Conservation (phyloP, 2,113 vertebrate species). For the Siniperca knerii region DNA sequence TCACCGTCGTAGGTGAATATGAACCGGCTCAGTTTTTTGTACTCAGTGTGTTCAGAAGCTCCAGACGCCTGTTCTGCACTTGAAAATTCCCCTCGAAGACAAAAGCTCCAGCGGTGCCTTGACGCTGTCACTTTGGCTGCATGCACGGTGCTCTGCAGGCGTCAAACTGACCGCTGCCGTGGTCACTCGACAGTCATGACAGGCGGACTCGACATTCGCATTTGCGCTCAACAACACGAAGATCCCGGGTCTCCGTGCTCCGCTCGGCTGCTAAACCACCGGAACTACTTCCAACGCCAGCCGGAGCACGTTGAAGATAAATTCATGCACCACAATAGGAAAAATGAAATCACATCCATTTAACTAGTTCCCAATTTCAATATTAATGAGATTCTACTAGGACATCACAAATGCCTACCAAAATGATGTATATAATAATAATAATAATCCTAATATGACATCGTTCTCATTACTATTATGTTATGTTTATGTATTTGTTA, state of each 20-base stretch:
- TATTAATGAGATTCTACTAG: conserved; percentile 35
- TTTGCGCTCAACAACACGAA: conserved; percentile 62
- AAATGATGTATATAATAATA: conserved; percentile 9
- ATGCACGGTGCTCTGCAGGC: conserved; percentile 47
- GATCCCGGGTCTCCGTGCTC: conserved; percentile 73
- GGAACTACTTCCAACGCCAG: conserved; percentile 85
- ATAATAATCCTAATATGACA: conserved; percentile 7
- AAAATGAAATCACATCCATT: conserved; percentile 70
- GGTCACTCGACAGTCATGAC: conserved; percentile 71
- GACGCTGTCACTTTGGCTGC: conserved; percentile 50
- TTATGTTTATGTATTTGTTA: background rate
- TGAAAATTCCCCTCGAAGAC: conserved; percentile 68
- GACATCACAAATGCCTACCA: background rate
- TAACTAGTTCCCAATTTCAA: conserved; percentile 73
- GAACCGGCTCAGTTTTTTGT: conserved; percentile 55
- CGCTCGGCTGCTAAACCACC: conserved; percentile 72
- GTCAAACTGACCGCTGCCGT: conserved; percentile 64
- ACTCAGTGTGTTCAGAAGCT: conserved; percentile 57
- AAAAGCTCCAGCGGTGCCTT: conserved; percentile 60
- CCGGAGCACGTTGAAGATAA: conserved; percentile 80
- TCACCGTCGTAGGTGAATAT: conserved; percentile 68
- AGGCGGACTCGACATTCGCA: conserved; percentile 53
- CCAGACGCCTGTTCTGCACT: conserved; percentile 69
- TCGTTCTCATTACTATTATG: background rate
- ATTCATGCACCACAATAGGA: conserved; percentile 77